Base-by-base conservation (phyloP, 2,888 invertebrate genomes). In the Tyria jacobaeae region DNA sequence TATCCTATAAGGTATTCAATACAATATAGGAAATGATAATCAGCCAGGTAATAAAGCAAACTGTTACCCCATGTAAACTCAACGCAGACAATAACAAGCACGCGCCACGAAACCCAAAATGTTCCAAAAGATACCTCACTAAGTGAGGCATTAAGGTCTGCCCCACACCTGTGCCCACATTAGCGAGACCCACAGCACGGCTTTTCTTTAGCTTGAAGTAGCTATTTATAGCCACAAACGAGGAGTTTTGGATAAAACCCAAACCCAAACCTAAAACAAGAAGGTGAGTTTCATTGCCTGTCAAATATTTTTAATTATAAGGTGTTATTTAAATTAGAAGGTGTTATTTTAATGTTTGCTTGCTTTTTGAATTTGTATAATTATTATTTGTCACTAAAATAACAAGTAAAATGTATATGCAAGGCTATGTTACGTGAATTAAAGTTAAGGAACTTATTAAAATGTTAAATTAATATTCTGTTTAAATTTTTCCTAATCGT, bases 161-260 rank as follows among this genome's bases (percentile, higher is more conserved):
- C 3, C 97, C 97, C 31, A 96, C 87, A 64, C 97, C 96, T 68
- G 97, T 96, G 60, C 97, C 97, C 31, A 96, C 96, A 89, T 97
- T 95, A 0, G 96, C 95, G 35, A 97, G 89, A 2, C 97, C 97
- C 59, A 97, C 96, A n/a, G 97, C 97, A 47, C 96, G 94, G 65
- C 96, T 96, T 74, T 96, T 95, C 81, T 92, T 95, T 61, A 92
- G 91, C 62, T 94, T 95, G 81, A 97, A 97, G 85, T 96, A 97
- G 27, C 95, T 94, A 83, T 96, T 96, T 66, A 96, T 95, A 35
- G 96, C 95, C 77, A 96, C 95, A 85, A 97, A 96, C 35, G 96
- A 95, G 3, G 96, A 95, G 50, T 96, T 96, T 68, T 96, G 95
- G 70, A 97, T 95, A 64, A 97, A 92, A 34, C 96, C 97, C 70